Evolutionary conservation across 2,797 vertebrate species (phyloP).

Genomic region (Chiroxiphia lanceolata): DNA sequence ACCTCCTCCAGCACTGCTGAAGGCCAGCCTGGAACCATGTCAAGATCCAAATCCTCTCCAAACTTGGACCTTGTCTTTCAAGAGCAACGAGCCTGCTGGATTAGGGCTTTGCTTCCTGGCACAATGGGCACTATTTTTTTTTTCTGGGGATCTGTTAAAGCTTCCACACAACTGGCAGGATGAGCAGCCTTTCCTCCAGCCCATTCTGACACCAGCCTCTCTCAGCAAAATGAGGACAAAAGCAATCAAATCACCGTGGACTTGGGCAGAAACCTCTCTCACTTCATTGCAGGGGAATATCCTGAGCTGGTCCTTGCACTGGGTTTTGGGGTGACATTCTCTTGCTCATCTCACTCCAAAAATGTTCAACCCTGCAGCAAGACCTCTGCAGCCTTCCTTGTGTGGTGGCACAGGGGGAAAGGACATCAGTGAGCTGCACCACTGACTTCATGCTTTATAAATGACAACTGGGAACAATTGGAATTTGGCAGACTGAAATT

Average conservation of each 20-base stretch:
- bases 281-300: background rate
- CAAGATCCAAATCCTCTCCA: background rate
- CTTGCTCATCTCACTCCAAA: background rate
- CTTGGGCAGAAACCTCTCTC: background rate
- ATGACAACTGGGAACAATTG: background rate
- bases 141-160: background rate
- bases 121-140: fast-evolving
- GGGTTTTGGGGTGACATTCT: background rate
- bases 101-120: background rate
- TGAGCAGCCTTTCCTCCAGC: background rate
- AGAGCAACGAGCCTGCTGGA: background rate
- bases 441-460: background rate
- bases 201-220: background rate
- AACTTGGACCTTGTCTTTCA: background rate
- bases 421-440: background rate
- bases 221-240: background rate
- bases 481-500: background rate
- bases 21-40: background rate
- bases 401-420: background rate
- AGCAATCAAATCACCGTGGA: background rate
- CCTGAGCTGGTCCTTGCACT: background rate
- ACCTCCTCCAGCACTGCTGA: background rate
- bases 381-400: background rate
- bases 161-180: background rate
- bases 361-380: background rate